Conservation (phyloP, 2,888 invertebrate genomes). For the Coenonympha glycerion region DNA sequence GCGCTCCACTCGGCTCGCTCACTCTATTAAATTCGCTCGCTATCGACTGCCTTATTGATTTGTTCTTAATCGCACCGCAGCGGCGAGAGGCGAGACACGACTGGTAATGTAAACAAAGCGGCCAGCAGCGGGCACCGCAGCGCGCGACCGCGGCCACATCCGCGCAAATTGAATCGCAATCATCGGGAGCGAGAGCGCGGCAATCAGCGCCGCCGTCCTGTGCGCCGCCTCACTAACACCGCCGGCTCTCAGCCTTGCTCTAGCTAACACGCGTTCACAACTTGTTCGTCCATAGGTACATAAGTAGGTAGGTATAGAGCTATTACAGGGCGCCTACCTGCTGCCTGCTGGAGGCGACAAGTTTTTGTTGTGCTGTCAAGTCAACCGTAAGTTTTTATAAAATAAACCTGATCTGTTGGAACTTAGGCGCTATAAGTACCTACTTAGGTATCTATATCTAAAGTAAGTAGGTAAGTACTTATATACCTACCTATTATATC, state of each 20-base stretch:
- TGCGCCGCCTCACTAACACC: too few species aligned
- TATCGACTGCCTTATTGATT: constrained; percentile 76
- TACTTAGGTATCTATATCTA: not conserved
- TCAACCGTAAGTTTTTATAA: not conserved
- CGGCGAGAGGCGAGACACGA: constrained; percentile 44
- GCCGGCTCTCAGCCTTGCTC: too few species aligned
- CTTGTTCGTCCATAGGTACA: not conserved
- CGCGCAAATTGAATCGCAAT: constrained; percentile 65
- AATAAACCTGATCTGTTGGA: not conserved
- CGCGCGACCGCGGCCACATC: constrained; percentile 34
- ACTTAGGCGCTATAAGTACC: not conserved
- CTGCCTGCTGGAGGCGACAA: not conserved
- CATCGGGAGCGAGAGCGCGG: constrained; percentile 43
- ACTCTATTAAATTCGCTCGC: constrained; percentile 74
- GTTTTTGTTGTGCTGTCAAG: not conserved
- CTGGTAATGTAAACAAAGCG: constrained; percentile 63
- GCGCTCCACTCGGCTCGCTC: constrained; percentile 72
- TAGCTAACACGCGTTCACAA: too few species aligned
- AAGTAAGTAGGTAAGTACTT: not conserved
- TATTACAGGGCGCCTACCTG: not conserved
- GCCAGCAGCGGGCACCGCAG: too few species aligned
- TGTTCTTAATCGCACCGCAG: constrained; percentile 68
- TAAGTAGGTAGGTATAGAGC: not conserved
- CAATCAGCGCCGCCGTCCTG: constrained; percentile 7
- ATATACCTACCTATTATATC: too few species aligned